Evolutionary conservation across 2,888 invertebrate species (phyloP), one percentile per base, ranked within the genome.

Genomic region (Pyrochroa serraticornis): DNA sequence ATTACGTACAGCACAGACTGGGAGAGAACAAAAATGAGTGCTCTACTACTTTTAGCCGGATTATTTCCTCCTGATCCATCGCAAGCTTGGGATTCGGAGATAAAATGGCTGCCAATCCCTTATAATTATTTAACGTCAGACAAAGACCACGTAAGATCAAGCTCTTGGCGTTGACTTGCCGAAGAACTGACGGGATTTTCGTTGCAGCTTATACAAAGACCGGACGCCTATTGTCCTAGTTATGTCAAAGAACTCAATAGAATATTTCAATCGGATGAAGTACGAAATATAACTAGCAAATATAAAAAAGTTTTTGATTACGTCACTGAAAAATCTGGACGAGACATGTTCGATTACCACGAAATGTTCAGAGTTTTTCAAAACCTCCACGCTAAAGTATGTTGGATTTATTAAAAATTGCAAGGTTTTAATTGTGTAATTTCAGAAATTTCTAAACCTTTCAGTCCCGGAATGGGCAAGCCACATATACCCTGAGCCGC

Each of bases 91-190:
- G 83, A 83, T 65, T 64, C 73, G 7, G 39, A 54, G 8, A 73
- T 88, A 57, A 77, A 81, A 61, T 91, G 90, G 90, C 87, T 88
- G 66, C 91, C 90, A n/a, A 85, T 90, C 50, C 87, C 88, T 9
- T 82, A 89, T 6, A 84, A 85, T 70, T 87, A 87, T 58, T 8
- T n/a, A 55, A 58, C 52, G 34, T 13, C 30, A 9, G 9, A 34
- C 7, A 14, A 42, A 7, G 50, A 50, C 41, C 35, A 50, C 10
- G 50, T 50, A 50, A 5, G 22, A 22, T 22, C 22, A 22, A 22
- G 5, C 22, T 22, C 22, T 22, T 22, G 22, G 22, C 22, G 22
- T 22, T 22, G 22, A 22, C 22, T 22, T 22, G 22, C 5, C 22
- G 22, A 22, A 22, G 22, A 5, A 22, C 22, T 22, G 5, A 5